phyloP scores from a whole-genome alignment of 2,797 vertebrate species.

The Limnodromus scolopaceus region DNA sequence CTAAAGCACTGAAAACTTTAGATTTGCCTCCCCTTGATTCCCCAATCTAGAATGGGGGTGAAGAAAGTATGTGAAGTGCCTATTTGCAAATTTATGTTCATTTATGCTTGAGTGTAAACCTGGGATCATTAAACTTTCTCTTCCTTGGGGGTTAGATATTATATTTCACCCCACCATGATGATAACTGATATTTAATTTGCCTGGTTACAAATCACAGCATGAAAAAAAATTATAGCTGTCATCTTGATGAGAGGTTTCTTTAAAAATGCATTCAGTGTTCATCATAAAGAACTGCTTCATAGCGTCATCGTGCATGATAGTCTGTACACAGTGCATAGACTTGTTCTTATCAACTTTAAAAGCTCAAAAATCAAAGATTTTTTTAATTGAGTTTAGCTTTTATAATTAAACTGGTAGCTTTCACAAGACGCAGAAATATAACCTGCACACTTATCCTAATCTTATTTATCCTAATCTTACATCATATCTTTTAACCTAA shows the following conservation, averaged over 20 bases:
- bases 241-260: neutral
- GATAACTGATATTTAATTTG: conserved; percentile 2
- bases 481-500: neutral
- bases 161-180: neutral
- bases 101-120: neutral
- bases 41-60: neutral
- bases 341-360: neutral
- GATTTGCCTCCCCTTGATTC: neutral
- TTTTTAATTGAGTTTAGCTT: neutral
- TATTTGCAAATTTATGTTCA: neutral
- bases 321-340: neutral
- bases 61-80: neutral
- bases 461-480: neutral
- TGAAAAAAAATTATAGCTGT: neutral
- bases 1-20: neutral
- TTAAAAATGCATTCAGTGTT: neutral
- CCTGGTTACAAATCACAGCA: neutral
- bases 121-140: neutral
- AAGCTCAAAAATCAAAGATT: neutral
- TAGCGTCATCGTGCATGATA: neutral
- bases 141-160: neutral
- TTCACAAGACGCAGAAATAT: neutral
- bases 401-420: neutral
- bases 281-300: neutral
- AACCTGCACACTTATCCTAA: neutral